phyloP scores from a whole-genome alignment of 1,140 invertebrate species.

The Diorhabda elongata region DNA sequence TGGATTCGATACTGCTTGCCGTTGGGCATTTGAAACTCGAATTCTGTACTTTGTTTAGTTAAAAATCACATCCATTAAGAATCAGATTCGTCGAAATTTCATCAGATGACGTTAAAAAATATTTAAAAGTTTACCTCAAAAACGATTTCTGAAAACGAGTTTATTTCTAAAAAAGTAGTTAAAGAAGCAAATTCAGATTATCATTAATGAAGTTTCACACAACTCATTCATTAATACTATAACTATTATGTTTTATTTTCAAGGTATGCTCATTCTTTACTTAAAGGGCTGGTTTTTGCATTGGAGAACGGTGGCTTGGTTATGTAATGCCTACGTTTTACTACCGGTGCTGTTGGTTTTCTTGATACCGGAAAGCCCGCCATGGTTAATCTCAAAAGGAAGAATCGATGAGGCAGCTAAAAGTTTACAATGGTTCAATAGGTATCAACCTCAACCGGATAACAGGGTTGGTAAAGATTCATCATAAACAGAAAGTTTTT shows the following conservation, averaged over 20 bases:
- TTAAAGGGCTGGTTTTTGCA: constrained; percentile 54
- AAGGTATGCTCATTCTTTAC: constrained; percentile 60
- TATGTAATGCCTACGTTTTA: constrained; percentile 52
- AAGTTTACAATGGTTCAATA: constrained; percentile 50
- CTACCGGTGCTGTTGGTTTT: constrained; percentile 53
- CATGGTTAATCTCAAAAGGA: constrained; percentile 57
- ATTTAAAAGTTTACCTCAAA: neutral
- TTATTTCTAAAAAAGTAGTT: neutral
- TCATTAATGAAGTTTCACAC: neutral
- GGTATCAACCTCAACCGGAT: constrained; percentile 42
- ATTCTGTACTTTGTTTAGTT: too few species aligned
- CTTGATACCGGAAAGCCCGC: constrained; percentile 66
- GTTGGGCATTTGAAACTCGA: too few species aligned
- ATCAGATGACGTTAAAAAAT: neutral
- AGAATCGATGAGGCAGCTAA: constrained; percentile 52
- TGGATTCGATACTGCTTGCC: too few species aligned
- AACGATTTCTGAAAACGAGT: neutral
- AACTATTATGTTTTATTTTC: neutral
- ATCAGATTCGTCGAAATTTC: neutral
- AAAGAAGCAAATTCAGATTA: neutral
- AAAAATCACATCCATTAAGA: neutral
- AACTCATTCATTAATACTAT: constrained; percentile 9
- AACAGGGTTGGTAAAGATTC: constrained; percentile 31
- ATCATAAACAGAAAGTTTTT: neutral
- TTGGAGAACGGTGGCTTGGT: constrained; percentile 59